Evolutionary conservation across 2,113 vertebrate species (phyloP).

Genomic region (Zonotrichia leucophrys): DNA sequence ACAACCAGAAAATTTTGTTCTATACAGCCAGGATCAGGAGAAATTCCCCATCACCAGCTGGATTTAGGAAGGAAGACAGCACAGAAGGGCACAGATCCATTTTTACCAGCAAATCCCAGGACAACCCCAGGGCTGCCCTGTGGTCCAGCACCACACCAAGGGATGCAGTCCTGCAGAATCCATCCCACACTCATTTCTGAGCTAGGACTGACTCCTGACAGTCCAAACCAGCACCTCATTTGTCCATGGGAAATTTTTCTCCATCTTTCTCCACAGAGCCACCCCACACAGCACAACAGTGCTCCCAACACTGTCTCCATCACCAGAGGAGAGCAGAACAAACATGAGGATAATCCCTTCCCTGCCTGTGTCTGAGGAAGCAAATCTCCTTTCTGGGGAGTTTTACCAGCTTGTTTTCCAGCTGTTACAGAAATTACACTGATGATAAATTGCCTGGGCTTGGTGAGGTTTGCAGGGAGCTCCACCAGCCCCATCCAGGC

Average conservation of each 20-base stretch:
- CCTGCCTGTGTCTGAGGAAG: not conserved
- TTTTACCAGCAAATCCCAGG: not conserved
- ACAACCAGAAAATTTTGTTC: not conserved
- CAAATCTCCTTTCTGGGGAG: not conserved
- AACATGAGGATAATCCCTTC: not conserved
- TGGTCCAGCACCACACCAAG: not conserved
- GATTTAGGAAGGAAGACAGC: not conserved
- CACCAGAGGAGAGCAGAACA: not conserved
- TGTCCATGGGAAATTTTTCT: not conserved
- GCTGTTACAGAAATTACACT: not conserved
- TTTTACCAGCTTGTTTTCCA: not conserved
- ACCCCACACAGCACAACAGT: not conserved
- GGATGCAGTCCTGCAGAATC: not conserved
- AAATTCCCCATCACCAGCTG: not conserved
- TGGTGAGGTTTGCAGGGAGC: not conserved
- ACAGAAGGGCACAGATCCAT: not conserved
- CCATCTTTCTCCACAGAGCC: not conserved
- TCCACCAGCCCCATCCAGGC: not conserved
- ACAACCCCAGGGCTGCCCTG: rapidly evolving
- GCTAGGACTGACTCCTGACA: not conserved
- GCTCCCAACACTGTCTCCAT: not conserved
- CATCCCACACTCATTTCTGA: not conserved
- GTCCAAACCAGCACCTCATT: not conserved
- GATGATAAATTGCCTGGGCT: not conserved
- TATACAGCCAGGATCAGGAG: not conserved